Percentiles rank a stretch among this genome's conserved stretches.
Evolutionary conservation across 2,888 invertebrate species (phyloP).

Genomic region (Cyaniris semiargus): DNA sequence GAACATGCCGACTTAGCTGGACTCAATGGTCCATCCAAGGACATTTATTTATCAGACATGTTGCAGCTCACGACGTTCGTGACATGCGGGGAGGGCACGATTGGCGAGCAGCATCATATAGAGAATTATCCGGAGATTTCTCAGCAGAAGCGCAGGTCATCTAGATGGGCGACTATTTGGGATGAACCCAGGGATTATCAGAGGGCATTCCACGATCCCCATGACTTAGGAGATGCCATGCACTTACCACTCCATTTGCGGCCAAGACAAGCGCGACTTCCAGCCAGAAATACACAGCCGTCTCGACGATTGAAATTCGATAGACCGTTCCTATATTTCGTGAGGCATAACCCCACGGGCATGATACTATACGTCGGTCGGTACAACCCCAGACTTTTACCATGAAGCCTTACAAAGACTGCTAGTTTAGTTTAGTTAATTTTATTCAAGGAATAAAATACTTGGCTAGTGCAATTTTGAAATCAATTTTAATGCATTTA

Average conservation of each 20-base stretch:
- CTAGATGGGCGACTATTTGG: constrained; percentile 74
- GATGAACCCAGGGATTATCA: constrained; percentile 83
- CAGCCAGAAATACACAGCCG: constrained; percentile 82
- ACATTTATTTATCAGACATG: constrained; percentile 91
- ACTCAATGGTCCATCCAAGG: constrained; percentile 88
- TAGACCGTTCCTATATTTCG: constrained; percentile 92
- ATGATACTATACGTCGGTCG: constrained; percentile 93
- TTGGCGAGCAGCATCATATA: constrained; percentile 87
- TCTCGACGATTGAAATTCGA: constrained; percentile 91
- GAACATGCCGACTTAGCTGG: constrained; percentile 90
- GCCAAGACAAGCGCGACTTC: constrained; percentile 86
- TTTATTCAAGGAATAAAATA: constrained; percentile 68
- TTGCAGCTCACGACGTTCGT: constrained; percentile 91
- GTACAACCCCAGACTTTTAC: constrained; percentile 91
- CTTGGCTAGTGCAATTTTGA: constrained; percentile 69
- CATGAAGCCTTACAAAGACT: constrained; percentile 79
- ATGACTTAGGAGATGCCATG: constrained; percentile 74
- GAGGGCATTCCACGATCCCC: constrained; percentile 85
- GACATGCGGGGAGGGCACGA: constrained; percentile 88
- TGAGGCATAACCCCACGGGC: constrained; percentile 95
- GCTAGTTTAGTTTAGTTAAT: constrained; percentile 70
- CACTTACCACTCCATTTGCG: constrained; percentile 84
- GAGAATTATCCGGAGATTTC: constrained; percentile 90
- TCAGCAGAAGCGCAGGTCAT: constrained; percentile 59
- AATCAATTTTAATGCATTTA: constrained; percentile 59